A percentile compares a stretch with the other conserved stretches of the same genome.
These are phyloP conservation scores for Opisthocomus hoazin DNA, from an alignment of 2,113 vertebrate genomes.

Conservation along the genomic window DNA sequence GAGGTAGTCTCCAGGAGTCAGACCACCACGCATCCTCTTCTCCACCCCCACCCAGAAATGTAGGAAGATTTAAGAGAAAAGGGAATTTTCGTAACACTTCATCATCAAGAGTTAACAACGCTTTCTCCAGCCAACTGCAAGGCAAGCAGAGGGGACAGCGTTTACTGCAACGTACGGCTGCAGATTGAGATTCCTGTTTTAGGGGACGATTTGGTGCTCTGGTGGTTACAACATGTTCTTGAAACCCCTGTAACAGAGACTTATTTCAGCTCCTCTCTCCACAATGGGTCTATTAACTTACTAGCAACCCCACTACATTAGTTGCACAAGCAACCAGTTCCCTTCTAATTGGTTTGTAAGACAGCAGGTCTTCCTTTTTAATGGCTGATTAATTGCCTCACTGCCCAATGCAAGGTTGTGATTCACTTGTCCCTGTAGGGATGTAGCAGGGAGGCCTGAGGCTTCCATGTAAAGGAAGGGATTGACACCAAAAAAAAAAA, in stretches of 20 bases:
- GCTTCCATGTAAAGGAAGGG: neutral
- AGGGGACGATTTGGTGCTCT: neutral
- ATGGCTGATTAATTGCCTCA: conserved; percentile 40
- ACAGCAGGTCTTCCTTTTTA: conserved; percentile 45
- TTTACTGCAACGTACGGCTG: neutral
- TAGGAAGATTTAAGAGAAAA: neutral
- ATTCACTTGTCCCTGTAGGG: neutral
- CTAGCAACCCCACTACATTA: conserved; percentile 32
- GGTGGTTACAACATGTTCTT: neutral
- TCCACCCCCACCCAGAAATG: neutral
- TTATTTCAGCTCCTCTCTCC: neutral
- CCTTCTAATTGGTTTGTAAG: conserved; percentile 53
- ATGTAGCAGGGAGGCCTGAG: neutral
- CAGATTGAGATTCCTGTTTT: neutral
- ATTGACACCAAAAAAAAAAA: neutral
- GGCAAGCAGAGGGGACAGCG: neutral
- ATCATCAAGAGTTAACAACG: neutral
- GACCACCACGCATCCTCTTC: neutral
- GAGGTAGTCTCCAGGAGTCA: neutral
- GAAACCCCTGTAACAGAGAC: neutral
- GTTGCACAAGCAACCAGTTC: conserved; percentile 39
- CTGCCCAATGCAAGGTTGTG: neutral
- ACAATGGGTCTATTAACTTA: conserved; percentile 8
- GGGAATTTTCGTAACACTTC: neutral
- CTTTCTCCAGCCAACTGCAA: neutral